phyloP scores from a whole-genome alignment of 2,888 invertebrate species.

The Portevinia maculata region DNA sequence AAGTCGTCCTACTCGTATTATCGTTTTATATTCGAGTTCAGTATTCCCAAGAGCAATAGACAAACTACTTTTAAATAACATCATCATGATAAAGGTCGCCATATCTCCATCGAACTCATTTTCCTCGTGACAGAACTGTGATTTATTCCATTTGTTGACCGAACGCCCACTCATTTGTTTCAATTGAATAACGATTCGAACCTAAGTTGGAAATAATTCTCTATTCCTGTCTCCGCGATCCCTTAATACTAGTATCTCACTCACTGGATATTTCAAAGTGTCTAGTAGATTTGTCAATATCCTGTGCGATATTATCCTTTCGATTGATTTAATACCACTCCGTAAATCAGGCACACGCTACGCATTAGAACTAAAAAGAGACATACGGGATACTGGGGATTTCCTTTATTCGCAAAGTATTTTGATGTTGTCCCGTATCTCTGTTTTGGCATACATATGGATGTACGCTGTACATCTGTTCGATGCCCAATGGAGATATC shows the following conservation, averaged over 20 bases:
- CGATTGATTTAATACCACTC: slow-evolving; percentile 63
- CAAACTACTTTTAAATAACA: slow-evolving; percentile 58
- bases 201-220: slow-evolving; percentile 60
- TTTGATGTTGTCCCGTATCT: slow-evolving; percentile 52
- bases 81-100: slow-evolving; percentile 31
- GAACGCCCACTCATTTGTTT: slow-evolving; percentile 72
- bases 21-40: neutral
- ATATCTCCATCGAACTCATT: slow-evolving; percentile 12
- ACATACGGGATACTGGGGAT: slow-evolving; percentile 27
- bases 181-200: slow-evolving; percentile 69
- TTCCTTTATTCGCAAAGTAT: slow-evolving; percentile 45
- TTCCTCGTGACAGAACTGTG: slow-evolving; percentile 44
- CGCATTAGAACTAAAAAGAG: slow-evolving; percentile 26
- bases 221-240: neutral
- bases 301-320: slow-evolving; percentile 69
- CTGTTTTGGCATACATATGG: slow-evolving; percentile 1
- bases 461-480: slow-evolving; percentile 47
- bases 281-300: slow-evolving; percentile 73
- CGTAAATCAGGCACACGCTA: slow-evolving; percentile 65
- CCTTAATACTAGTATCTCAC: slow-evolving; percentile 5
- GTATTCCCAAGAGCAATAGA: slow-evolving; percentile 10
- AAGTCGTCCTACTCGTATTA: neutral
- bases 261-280: slow-evolving; percentile 52
- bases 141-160: slow-evolving; percentile 72
- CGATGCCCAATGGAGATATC: slow-evolving; percentile 71